Conservation (phyloP, 2,797 vertebrate genomes). For the Acipenser transmontanus region DNA sequence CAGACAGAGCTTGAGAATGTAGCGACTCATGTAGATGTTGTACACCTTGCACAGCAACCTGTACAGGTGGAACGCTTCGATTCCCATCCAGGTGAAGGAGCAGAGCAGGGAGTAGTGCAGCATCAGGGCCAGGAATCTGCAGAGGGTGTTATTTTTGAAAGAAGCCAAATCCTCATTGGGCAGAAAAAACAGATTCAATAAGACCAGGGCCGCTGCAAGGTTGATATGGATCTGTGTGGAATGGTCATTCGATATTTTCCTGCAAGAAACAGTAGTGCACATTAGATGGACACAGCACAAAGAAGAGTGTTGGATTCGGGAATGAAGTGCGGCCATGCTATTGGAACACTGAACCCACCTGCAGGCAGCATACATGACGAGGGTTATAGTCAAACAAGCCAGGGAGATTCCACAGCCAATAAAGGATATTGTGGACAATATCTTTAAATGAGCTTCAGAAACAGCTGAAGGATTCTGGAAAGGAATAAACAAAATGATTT, state of each 20-base stretch:
- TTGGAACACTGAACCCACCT: conserved; percentile 10
- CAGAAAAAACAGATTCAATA: conserved; percentile 58
- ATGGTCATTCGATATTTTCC: conserved; percentile 44
- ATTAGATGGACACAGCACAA: background rate
- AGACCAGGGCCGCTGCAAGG: conserved; percentile 47
- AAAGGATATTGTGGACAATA: conserved; percentile 44
- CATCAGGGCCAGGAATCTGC: conserved; percentile 40
- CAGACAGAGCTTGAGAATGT: conserved; percentile 67
- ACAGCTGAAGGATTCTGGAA: conserved; percentile 8
- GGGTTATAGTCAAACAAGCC: conserved; percentile 40
- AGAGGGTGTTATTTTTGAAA: background rate
- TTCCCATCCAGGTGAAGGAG: conserved; percentile 60
- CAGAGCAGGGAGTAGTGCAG: conserved; percentile 66
- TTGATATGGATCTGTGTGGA: conserved; percentile 49
- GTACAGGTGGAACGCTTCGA: conserved; percentile 78
- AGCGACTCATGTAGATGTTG: conserved; percentile 68
- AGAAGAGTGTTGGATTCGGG: background rate
- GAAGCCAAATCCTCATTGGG: conserved; percentile 18
- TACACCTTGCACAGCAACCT: conserved; percentile 69
- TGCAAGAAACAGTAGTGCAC: conserved; percentile 24
- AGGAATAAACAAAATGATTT: background rate
- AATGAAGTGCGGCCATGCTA: background rate
- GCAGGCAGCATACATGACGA: conserved; percentile 36
- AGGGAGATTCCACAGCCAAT: conserved; percentile 50
- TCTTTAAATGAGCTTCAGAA: background rate